Conservation (phyloP, 1,140 invertebrate genomes). For the Uloborus diversus region DNA sequence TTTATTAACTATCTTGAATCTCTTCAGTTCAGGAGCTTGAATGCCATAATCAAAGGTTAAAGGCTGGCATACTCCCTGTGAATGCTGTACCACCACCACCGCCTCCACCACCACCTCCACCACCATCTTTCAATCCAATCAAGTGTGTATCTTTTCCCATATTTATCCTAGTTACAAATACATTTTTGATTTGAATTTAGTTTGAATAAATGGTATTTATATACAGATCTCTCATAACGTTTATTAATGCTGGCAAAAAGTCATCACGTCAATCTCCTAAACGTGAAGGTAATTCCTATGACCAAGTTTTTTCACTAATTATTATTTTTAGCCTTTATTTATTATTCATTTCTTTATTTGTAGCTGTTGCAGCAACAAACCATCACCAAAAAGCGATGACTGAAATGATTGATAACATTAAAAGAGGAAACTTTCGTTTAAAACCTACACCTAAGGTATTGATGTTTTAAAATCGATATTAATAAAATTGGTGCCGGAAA, state of each 20-base stretch:
- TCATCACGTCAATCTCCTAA: neutral
- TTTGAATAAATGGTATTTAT: neutral
- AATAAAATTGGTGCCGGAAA: neutral
- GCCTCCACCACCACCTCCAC: conserved; percentile 25
- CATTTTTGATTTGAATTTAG: neutral
- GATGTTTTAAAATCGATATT: no score
- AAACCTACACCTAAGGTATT: conserved; percentile 32
- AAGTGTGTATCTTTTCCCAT: conserved; percentile 1
- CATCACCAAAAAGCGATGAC: conserved; percentile 33
- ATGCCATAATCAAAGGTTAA: neutral
- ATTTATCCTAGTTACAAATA: neutral
- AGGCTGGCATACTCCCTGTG: neutral
- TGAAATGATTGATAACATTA: conserved; percentile 47
- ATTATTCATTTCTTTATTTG: neutral
- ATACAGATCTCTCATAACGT: conserved; percentile 37
- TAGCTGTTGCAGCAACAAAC: conserved; percentile 2
- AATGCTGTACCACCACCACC: conserved; percentile 29
- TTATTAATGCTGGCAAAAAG: conserved; percentile 39
- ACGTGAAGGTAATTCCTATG: neutral
- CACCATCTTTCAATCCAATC: conserved; percentile 38
- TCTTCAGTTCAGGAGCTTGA: conserved; percentile 22
- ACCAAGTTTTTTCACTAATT: neutral
- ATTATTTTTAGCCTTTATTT: neutral
- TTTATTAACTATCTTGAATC: neutral
- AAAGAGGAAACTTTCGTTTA: conserved; percentile 26